Percentiles rank a stretch among this genome's conserved stretches.
phyloP scores from a whole-genome alignment of 2,888 invertebrate species.

The Andrena dorsata region DNA sequence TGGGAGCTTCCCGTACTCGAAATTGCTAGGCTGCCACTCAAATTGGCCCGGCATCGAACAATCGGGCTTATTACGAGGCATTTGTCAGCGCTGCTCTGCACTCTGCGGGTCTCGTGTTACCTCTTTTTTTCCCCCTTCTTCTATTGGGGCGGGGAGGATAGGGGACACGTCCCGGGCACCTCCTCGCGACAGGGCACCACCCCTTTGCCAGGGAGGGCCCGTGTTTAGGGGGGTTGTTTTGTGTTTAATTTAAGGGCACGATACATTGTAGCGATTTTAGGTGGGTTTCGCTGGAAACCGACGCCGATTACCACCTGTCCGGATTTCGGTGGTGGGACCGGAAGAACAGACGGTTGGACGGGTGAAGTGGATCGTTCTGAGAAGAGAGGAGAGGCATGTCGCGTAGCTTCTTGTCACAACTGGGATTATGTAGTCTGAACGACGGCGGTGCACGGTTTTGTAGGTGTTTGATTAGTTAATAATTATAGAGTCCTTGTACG shows the following conservation, averaged over 20 bases:
- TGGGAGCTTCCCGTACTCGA: conserved; percentile 72
- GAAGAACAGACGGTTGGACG: conserved; percentile 26
- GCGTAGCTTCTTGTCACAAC: background rate
- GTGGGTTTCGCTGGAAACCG: conserved; percentile 36
- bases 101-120: conserved; percentile 67
- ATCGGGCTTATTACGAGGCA: conserved; percentile 84
- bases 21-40: conserved; percentile 84
- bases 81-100: conserved; percentile 78
- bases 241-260: conserved; percentile 56
- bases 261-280: conserved; percentile 66
- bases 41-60: conserved; percentile 84
- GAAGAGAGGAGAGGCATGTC: background rate
- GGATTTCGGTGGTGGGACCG: conserved; percentile 21
- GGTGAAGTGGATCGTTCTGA: conserved; percentile 9
- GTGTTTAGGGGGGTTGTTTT: conserved; percentile 40
- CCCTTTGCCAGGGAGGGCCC: conserved; percentile 22
- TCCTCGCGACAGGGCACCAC: conserved; percentile 20
- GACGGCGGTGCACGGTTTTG: background rate
- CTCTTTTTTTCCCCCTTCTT: conserved; percentile 43
- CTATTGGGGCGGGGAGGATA: conserved; percentile 17
- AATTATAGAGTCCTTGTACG: too few species aligned
- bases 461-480: too few species aligned
- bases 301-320: conserved; percentile 64
- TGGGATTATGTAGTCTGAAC: background rate
- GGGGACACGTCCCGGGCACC: conserved; percentile 27